Evolutionary conservation across 2,113 vertebrate genomes (phyloP), one percentile per base, ranked within the genome.

Genomic region (Mustela nigripes): DNA sequence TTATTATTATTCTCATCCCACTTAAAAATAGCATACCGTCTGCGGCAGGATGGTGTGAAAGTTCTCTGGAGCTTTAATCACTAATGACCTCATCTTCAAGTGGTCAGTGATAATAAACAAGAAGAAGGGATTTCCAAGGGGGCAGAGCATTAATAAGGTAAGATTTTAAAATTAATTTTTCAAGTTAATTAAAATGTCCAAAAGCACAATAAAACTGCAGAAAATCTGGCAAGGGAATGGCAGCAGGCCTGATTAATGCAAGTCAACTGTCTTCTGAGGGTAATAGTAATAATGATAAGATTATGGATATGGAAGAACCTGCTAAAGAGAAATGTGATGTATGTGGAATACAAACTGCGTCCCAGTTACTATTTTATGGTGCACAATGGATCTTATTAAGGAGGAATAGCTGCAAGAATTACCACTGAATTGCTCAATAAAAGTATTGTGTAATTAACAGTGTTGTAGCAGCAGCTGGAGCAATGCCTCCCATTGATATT

Each of bases 111-210:
- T 97, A 97, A 98, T 97, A 99, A 98, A 98, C 98, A 98, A 95
- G 96, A 95, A 96, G 98, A 98, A 97, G 81, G 97, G 97, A 98
- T 98, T 98, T 97, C 98, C 42, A 80, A 96, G 97, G 94, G 97
- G 97, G 96, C 95, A 97, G 97, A 98, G 97, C 98, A 98, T 99
- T 98, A 99, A 98, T 99, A 99, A 99, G 98, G 98, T 98, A 98
- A 98, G 98, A 98, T 98, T 99, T 99, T 98, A 98, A 98, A 99
- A 99, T 99, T 99, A 99, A 99, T 99, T 99, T 99, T 99, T 98
- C 98, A 98, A 99, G 98, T 99, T 99, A 99, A 99, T 99, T 99
- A 99, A 99, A 99, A 99, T 98, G 99, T 99, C 99, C 98, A 99
- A 99, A 99, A 99, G 99, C 98, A 99, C 99, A 99, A 99, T 99